These are phyloP conservation scores for Denticeps clupeoides DNA, from an alignment of 2,797 vertebrate species.

Conservation along the genomic window DNA sequence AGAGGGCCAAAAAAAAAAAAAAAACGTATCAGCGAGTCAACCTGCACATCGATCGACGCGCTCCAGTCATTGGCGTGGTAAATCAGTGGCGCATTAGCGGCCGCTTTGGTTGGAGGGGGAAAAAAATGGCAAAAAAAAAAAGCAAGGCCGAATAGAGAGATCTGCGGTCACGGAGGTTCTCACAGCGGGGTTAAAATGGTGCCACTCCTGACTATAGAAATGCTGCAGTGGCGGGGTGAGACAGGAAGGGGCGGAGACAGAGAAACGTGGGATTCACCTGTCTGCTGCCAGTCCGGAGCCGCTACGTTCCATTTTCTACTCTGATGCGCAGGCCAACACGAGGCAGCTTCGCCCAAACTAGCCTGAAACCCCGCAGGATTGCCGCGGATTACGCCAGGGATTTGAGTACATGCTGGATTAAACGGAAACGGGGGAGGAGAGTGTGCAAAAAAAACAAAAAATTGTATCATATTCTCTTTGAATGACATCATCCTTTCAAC, in stretches of 20 bases:
- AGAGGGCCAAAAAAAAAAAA: not conserved
- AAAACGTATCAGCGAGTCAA: no score
- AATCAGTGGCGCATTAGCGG: no score
- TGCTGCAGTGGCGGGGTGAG: no score
- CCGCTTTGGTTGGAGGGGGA: no score
- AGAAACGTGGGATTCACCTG: conserved; percentile 9
- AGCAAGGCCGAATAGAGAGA: no score
- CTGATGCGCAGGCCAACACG: no score
- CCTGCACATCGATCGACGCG: conserved; percentile 5
- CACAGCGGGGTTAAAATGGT: no score
- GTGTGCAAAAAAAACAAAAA: conserved; percentile 3
- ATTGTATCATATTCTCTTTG: conserved; percentile 17
- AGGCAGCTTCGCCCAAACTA: conserved; percentile 42
- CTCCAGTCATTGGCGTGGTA: conserved; percentile 1
- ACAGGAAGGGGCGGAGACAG: no score
- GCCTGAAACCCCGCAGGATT: conserved; percentile 48
- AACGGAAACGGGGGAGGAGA: not conserved
- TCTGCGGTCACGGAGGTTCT: not conserved
- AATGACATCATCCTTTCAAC: conserved; percentile 24
- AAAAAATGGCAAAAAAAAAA: conserved; percentile 14
- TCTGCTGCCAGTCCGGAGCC: not conserved
- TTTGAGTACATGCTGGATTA: conserved; percentile 55
- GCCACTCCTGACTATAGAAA: no score
- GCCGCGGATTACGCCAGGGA: conserved; percentile 53
- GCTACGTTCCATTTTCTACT: no score